Evolutionary conservation across 2,888 invertebrate species (phyloP).

Genomic region (Odontothrips loti): DNA sequence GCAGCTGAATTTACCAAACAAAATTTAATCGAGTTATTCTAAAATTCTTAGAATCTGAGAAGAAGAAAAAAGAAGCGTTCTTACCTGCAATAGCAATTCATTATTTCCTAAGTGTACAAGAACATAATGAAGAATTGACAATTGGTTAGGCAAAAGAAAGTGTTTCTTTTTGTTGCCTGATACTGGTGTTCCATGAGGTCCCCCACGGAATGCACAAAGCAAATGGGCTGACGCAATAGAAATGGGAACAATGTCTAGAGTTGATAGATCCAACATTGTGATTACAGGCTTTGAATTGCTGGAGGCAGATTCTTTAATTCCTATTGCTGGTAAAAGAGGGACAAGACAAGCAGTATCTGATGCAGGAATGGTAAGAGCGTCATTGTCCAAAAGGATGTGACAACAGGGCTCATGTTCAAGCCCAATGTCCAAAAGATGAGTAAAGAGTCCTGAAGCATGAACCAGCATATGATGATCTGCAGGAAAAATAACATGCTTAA

Average conservation of each 20-base stretch:
- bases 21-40: not conserved
- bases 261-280: constrained; percentile 61
- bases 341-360: constrained; percentile 3
- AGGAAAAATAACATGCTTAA: constrained; percentile 38
- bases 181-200: constrained; percentile 19
- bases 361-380: constrained; percentile 27
- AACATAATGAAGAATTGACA: constrained; percentile 78
- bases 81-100: constrained; percentile 68
- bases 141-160: constrained; percentile 52
- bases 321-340: not conserved
- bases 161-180: constrained; percentile 32
- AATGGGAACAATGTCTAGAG: constrained; percentile 59
- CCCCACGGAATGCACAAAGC: constrained; percentile 34
- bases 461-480: constrained; percentile 76
- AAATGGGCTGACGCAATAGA: constrained; percentile 62
- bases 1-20: constrained; percentile 37
- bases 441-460: constrained; percentile 76
- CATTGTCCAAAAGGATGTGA: constrained; percentile 57
- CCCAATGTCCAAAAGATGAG: constrained; percentile 80
- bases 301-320: not conserved
- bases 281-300: constrained; percentile 19
- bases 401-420: constrained; percentile 78
- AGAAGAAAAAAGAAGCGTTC: constrained; percentile 31
- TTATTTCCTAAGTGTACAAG: constrained; percentile 71
- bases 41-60: too few species aligned